Percentiles rank a stretch among this genome's conserved stretches.
phyloP scores from a whole-genome alignment of 2,888 invertebrate species.

The Polydrusus cervinus region DNA sequence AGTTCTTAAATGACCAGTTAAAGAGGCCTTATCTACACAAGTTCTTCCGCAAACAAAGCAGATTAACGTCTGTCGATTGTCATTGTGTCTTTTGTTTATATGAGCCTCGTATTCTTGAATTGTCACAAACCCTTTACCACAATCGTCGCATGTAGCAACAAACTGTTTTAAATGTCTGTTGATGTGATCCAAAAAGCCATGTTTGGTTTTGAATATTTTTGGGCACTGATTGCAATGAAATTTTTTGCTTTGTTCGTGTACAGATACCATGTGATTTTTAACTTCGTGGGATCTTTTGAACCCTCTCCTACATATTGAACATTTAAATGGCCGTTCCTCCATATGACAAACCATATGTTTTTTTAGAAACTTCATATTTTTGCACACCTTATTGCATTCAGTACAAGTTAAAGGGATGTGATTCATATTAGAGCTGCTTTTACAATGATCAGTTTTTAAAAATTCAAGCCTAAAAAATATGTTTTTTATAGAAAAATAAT shows the following conservation, averaged over 20 bases:
- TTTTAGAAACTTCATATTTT: slow-evolving; percentile 34
- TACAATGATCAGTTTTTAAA: slow-evolving; percentile 4
- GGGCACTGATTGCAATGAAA: slow-evolving; percentile 74
- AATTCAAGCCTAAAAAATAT: slow-evolving; percentile 34
- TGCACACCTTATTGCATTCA: slow-evolving; percentile 37
- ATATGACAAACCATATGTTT: slow-evolving; percentile 47
- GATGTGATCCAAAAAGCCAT: slow-evolving; percentile 72
- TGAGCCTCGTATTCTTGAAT: slow-evolving; percentile 64
- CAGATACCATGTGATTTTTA: slow-evolving; percentile 58
- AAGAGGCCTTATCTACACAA: slow-evolving; percentile 59
- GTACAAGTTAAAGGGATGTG: slow-evolving; percentile 15
- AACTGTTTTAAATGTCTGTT: slow-evolving; percentile 73
- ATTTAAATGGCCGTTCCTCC: slow-evolving; percentile 62
- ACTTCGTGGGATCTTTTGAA: slow-evolving; percentile 63
- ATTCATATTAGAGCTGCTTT: not conserved
- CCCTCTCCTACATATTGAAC: slow-evolving; percentile 68
- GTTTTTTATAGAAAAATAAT: slow-evolving; percentile 7
- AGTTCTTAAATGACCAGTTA: slow-evolving; percentile 55
- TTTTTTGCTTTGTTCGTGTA: slow-evolving; percentile 45
- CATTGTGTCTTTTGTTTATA: slow-evolving; percentile 59
- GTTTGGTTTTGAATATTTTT: slow-evolving; percentile 71
- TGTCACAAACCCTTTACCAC: slow-evolving; percentile 62
- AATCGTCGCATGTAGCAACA: slow-evolving; percentile 68
- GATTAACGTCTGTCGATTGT: slow-evolving; percentile 54
- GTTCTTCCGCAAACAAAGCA: slow-evolving; percentile 57